Conservation (phyloP, 2,113 vertebrate genomes). For the Acanthochromis polyacanthus region DNA sequence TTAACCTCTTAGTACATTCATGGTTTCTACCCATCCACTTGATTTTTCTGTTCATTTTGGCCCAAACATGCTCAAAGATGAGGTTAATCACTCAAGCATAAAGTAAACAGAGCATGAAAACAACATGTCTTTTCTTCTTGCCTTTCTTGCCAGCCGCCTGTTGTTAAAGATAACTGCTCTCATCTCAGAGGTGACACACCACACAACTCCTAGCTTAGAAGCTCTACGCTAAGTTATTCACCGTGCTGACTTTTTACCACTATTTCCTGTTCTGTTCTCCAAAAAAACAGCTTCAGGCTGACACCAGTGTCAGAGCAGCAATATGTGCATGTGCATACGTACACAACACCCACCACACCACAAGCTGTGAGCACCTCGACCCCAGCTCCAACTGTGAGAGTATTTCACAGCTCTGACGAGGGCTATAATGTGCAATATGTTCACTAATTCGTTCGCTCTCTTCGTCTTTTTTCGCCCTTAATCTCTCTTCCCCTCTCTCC, state of each 20-base stretch:
- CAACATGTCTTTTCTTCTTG: slow-evolving; percentile 10
- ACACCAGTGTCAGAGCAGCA: slow-evolving; percentile 49
- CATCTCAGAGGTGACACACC: background rate
- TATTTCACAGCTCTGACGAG: slow-evolving; percentile 70
- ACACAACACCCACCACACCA: slow-evolving; percentile 47
- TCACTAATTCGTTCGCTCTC: slow-evolving; percentile 66
- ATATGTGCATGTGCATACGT: slow-evolving; percentile 38
- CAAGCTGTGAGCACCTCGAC: slow-evolving; percentile 64
- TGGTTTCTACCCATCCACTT: background rate
- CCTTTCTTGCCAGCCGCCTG: background rate
- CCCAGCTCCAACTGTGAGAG: slow-evolving; percentile 68
- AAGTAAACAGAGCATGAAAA: slow-evolving; percentile 2
- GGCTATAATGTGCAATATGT: slow-evolving; percentile 76
- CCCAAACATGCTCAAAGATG: background rate
- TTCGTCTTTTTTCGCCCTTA: slow-evolving; percentile 34
- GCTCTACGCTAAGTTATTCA: slow-evolving; percentile 14
- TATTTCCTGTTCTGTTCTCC: background rate
- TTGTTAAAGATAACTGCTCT: background rate
- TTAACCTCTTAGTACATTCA: background rate
- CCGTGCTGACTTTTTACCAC: slow-evolving; percentile 2
- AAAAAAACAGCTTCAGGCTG: slow-evolving; percentile 16
- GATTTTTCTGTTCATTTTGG: background rate
- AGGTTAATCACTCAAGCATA: slow-evolving; percentile 2
- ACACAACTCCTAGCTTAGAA: background rate
- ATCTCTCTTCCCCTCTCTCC: slow-evolving; percentile 56